Base-by-base conservation (phyloP, 2,888 invertebrate genomes). In the Cantharis flavilabris region DNA sequence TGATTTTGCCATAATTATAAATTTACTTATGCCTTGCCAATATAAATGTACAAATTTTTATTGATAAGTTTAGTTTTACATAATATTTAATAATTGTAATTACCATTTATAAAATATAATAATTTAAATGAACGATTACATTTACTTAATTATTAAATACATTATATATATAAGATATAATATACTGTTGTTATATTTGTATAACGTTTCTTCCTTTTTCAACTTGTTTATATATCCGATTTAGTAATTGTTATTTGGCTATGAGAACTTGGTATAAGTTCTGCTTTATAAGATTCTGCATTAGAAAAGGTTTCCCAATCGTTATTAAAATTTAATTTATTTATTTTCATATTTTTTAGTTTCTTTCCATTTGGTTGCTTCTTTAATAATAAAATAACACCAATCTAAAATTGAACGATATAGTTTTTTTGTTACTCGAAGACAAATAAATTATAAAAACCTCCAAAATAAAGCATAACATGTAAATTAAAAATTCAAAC, bases 401-500 rank as follows among this genome's bases (percentile, higher is more conserved):
- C 64, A 62, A 78, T 16, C 77, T 75, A 62, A 75, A 77, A 78
- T 16, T 67, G 11, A 33, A 28, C 9, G 2, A n/a, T 49, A 49
- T 49, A 49, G n/a, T n/a, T n/a, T n/a, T n/a, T 9, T n/a, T 49
- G n/a, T 1, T 7, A 49, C 9, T 49, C n/a, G 7, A n/a, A 49
- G 5, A n/a, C 1, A 5, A n/a, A 7, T n/a, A n/a, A n/a, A 49
- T 49, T 49, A 49, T 49, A 49, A n/a, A 13, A 79, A 84, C 83
- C 71, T 84, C 83, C 72, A 84, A 71, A 30, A 78, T 18, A 49
- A 84, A 75, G 67, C 80, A 81, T 13, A 80, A 64, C 3, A 77
- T 33, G 62, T 81, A 83, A 9, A 83, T 80, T 26, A 72, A 26
- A 70, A 83, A 75, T 77, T 84, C 83, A 11, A 76, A 73, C 75